Percentiles rank a stretch among this genome's conserved stretches.
Conservation (phyloP, 2,113 vertebrate species). For the Odocoileus hemionus region DNA sequence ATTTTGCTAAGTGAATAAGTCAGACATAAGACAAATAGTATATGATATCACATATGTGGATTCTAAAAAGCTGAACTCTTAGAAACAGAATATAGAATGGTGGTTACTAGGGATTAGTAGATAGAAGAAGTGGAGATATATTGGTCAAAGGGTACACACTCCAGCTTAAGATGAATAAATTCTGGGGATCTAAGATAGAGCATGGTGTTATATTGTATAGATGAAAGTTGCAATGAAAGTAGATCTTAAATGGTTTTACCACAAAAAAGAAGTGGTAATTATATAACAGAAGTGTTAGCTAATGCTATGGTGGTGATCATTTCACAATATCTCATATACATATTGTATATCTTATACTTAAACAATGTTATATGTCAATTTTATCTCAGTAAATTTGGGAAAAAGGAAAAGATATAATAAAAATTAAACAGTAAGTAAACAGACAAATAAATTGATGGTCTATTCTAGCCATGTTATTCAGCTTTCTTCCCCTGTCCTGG, state of each 20-base stretch:
- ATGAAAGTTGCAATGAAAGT: not conserved
- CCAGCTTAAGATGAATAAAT: not conserved
- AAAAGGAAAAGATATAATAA: not conserved
- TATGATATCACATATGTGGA: not conserved
- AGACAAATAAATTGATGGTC: not conserved
- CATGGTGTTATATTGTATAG: not conserved
- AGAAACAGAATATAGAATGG: not conserved
- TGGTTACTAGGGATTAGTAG: not conserved
- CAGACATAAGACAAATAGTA: not conserved
- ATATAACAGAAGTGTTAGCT: not conserved
- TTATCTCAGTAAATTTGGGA: not conserved
- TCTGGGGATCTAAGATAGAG: not conserved
- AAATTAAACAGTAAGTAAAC: not conserved
- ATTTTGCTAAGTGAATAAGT: not conserved
- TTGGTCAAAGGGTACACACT: not conserved
- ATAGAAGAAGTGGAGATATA: not conserved
- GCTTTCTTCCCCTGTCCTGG: not conserved
- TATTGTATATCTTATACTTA: not conserved
- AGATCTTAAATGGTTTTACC: not conserved
- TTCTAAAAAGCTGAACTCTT: not conserved
- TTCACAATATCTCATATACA: not conserved
- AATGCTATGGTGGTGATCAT: not conserved
- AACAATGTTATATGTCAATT: too few species aligned
- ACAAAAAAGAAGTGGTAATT: not conserved
- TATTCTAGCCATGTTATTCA: not conserved